Evolutionary conservation across 2,888 invertebrate genomes (phyloP), one percentile per base, ranked within the genome.

Genomic region (Piscicola geometra): DNA sequence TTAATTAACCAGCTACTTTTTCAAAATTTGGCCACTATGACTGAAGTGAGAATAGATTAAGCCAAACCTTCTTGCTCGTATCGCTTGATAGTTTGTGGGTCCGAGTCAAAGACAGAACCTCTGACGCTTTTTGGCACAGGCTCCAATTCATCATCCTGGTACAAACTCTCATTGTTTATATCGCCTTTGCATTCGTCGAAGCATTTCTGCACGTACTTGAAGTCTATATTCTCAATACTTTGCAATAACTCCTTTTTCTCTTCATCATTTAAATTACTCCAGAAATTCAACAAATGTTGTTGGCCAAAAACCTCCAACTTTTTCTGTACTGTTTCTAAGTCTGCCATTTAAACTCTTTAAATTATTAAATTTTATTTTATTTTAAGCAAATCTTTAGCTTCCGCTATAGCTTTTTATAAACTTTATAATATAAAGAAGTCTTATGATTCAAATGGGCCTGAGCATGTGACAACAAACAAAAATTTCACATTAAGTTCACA

Each of bases 51-150:
- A n/a, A n/a, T n/a, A n/a, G n/a, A n/a, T n/a, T n/a, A n/a, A n/a
- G n/a, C n/a, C n/a, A n/a, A 79, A 80, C 91, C 96, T 80, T 89
- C 87, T n/a, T 87, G 87, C 82, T 91, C 89, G 82, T 93, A 95
- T 15, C 88, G 86, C 25, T 87, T 84, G 33, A 93, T 85, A 79
- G 90, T 88, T 18, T 91, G 90, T 0, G 87, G 81, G 0, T 88
- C 86, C 15, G 91, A 89, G n/a, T 89, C 87, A 0, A 89, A 88
- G n/a, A 91, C 90, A 0, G 93, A 91, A 71, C 92, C 91, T 81
- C 92, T 91, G 78, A 91, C 90, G 18, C 90, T 88, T n/a, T 90
- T 87, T 0, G 94, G 92, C 3, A 99, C 88, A 0, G 95, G 94
- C 82, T 92, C 90, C 83, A 96, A 88, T 78, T 91, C 89, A 78